A percentile compares a stretch with the other conserved stretches of the same genome.
phyloP scores from a whole-genome alignment of 2,113 vertebrate species.

The Maccullochella peelii region DNA sequence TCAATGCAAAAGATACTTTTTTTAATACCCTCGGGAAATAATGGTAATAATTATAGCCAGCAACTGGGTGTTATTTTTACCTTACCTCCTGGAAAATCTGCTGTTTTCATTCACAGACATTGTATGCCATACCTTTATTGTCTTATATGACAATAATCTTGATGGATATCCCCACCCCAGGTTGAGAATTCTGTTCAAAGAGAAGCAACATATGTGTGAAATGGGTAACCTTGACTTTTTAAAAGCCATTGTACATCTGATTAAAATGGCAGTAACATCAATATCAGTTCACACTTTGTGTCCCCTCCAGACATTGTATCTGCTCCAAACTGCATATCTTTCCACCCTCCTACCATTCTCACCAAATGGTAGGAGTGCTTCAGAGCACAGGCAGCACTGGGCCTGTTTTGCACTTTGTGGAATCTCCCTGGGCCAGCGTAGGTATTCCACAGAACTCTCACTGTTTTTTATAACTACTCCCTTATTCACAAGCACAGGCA shows the following conservation, averaged over 20 bases:
- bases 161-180: no score
- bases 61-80: background rate
- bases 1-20: no score
- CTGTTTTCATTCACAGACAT: background rate
- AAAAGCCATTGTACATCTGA: background rate
- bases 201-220: background rate
- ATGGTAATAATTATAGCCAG: background rate
- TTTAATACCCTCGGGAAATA: background rate
- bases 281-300: background rate
- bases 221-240: background rate
- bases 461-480: background rate
- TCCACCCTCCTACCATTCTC: background rate
- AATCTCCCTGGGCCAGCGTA: background rate
- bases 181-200: background rate
- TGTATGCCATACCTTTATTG: background rate
- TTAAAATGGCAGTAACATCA: slow-evolving; percentile 7
- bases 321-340: slow-evolving; percentile 17
- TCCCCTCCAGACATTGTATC: background rate
- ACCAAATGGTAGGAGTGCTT: background rate
- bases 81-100: background rate
- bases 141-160: background rate
- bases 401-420: background rate
- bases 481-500: slow-evolving; percentile 24
- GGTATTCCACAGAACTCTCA: slow-evolving; percentile 2
- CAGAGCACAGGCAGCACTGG: background rate